These are phyloP conservation scores for Euphysa ruthae DNA, from an alignment of 30 jellyfish, hydroid and myxozoan species.

Conservation along the genomic window DNA sequence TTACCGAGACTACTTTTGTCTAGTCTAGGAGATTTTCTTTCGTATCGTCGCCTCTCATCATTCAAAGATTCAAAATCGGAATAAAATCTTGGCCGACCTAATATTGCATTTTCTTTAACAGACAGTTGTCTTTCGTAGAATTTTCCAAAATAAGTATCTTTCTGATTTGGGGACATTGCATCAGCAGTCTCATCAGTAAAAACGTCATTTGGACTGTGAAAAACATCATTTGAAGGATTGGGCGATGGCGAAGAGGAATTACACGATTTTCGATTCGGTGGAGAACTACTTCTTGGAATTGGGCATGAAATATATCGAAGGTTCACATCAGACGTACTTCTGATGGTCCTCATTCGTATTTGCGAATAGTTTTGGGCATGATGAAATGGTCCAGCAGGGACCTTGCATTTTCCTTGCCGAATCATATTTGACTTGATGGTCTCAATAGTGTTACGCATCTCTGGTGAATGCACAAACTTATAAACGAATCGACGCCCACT, in stretches of 20 bases:
- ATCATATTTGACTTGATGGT: constrained; percentile 22
- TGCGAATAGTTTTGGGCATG: neutral
- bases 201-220: neutral
- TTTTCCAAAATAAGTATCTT: neutral
- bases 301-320: neutral
- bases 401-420: constrained; percentile 1
- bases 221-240: neutral
- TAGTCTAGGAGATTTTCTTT: neutral
- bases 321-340: neutral
- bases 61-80: neutral
- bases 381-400: constrained; percentile 30
- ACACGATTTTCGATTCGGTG: constrained; percentile 4
- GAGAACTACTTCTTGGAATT: constrained; percentile 9
- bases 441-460: constrained; percentile 63
- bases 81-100: neutral
- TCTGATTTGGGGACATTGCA: neutral
- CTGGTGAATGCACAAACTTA: constrained; percentile 86
- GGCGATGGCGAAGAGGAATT: constrained; percentile 8
- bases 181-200: neutral
- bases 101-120: neutral
- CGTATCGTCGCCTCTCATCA: neutral
- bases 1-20: neutral
- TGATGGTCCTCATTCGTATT: neutral
- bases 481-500: constrained; percentile 92
- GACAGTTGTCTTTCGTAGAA: neutral